phyloP scores from a whole-genome alignment of 2,113 vertebrate genomes.

The Turdus rufiventris region DNA sequence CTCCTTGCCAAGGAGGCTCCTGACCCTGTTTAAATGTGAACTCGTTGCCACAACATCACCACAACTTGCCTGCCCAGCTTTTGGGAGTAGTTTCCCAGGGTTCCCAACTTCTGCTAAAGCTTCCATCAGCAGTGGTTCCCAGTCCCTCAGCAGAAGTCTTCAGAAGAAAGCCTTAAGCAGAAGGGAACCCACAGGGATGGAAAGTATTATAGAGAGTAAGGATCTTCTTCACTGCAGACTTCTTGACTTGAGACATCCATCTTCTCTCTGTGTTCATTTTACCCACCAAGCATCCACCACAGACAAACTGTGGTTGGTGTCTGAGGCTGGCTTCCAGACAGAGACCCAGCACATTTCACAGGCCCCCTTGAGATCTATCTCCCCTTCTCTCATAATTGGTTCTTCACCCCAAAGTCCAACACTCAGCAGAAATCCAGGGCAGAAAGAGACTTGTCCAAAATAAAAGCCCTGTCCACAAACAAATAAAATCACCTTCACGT shows the following conservation, averaged over 20 bases:
- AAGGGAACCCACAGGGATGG: neutral
- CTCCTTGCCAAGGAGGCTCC: neutral
- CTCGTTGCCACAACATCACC: neutral
- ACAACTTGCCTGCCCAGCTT: neutral
- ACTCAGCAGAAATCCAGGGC: neutral
- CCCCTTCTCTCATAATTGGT: neutral
- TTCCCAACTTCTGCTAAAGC: neutral
- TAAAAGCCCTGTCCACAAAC: neutral
- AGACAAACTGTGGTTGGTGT: neutral
- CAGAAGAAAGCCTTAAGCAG: neutral
- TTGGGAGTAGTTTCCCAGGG: neutral
- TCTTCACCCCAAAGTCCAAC: neutral
- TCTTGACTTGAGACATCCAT: neutral
- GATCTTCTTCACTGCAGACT: fast-evolving
- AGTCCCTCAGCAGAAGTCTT: neutral
- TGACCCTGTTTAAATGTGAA: fast-evolving
- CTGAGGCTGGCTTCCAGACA: neutral
- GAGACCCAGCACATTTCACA: neutral
- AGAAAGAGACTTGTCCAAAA: neutral
- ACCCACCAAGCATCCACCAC: neutral
- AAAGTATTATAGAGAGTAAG: neutral
- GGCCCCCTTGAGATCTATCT: neutral
- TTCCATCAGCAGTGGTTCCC: neutral
- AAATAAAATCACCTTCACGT: neutral
- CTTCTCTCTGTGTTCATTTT: neutral